Conservation (phyloP, 92 coral and sea anemone genomes). For the Palythoa heliodiscus region DNA sequence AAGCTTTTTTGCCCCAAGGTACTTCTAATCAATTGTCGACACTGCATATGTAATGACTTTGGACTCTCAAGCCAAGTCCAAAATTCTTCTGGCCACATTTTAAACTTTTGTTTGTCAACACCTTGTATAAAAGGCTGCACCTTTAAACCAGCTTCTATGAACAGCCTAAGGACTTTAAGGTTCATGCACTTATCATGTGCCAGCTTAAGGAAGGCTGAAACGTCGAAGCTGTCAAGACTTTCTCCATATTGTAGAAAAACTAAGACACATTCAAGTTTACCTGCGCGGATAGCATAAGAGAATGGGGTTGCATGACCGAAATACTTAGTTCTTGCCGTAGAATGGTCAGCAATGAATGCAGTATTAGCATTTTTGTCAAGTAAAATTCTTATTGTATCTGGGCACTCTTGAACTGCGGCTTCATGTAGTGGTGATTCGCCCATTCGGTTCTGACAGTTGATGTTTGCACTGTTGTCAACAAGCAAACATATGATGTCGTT, state of each 20-base stretch:
- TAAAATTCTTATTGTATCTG: constrained; percentile 31
- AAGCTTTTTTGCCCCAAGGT: constrained; percentile 7
- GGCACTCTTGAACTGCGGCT: constrained; percentile 48
- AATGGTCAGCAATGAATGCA: neutral
- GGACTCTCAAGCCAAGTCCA: constrained; percentile 48
- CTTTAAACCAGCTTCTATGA: constrained; percentile 48
- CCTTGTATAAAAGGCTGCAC: neutral
- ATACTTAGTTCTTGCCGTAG: neutral
- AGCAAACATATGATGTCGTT: constrained; percentile 27
- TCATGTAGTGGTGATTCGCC: constrained; percentile 50
- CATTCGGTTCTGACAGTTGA: constrained; percentile 31
- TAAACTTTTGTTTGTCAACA: constrained; percentile 3
- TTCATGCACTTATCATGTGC: constrained; percentile 39
- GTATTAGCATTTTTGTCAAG: constrained; percentile 49
- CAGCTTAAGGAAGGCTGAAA: constrained; percentile 15
- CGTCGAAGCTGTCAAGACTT: constrained; percentile 35
- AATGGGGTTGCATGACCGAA: constrained; percentile 41
- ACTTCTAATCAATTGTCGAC: constrained; percentile 44
- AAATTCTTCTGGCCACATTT: constrained; percentile 48
- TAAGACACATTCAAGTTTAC: constrained; percentile 41
- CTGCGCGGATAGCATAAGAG: constrained; percentile 45
- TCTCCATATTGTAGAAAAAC: constrained; percentile 48
- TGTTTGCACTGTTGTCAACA: constrained; percentile 42
- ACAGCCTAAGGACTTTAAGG: constrained; percentile 44
- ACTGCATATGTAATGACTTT: constrained; percentile 35